These are phyloP conservation scores for Scaptomyza polygonia DNA, from an alignment of 2,888 invertebrate species.

Conservation along the genomic window DNA sequence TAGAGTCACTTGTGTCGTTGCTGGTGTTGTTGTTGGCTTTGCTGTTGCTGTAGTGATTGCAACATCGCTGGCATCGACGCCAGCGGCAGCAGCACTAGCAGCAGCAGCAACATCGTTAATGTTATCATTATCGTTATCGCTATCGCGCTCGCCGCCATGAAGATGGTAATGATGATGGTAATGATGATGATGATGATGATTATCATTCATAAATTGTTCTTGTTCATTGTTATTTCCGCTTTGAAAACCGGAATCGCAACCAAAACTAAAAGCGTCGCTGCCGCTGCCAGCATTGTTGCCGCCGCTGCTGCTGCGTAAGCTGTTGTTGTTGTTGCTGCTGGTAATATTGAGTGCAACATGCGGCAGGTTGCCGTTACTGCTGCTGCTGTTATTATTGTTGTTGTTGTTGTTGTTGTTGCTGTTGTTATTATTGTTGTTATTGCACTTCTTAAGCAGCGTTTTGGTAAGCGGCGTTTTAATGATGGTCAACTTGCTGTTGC, in stretches of 20 bases:
- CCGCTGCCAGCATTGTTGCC: constrained; percentile 34
- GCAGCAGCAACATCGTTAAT: constrained; percentile 33
- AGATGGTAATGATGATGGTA: constrained; percentile 69
- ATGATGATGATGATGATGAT: constrained; percentile 72
- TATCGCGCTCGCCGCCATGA: constrained; percentile 37
- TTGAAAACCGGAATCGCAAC: constrained; percentile 75
- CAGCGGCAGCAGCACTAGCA: constrained; percentile 6
- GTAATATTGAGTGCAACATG: constrained; percentile 51
- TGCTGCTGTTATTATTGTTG: constrained; percentile 18
- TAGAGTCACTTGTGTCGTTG: constrained; percentile 10
- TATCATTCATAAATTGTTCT: constrained; percentile 71
- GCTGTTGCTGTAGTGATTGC: constrained; percentile 25
- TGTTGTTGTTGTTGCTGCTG: constrained; percentile 32
- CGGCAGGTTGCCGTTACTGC: constrained; percentile 60
- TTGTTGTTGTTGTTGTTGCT: constrained; percentile 43
- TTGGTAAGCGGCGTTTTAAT: constrained; percentile 79
- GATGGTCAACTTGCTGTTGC: constrained; percentile 61
- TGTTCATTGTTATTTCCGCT: constrained; percentile 74
- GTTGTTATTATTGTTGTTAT: constrained; percentile 21
- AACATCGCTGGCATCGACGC: constrained; percentile 4
- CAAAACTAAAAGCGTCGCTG: constrained; percentile 50
- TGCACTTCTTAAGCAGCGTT: constrained; percentile 79
- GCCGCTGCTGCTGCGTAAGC: constrained; percentile 27
- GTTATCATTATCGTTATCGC: constrained; percentile 26
- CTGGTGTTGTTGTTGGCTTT: constrained; percentile 11